Evolutionary conservation across 2,888 invertebrate genomes (phyloP).

Genomic region (Acronicta alni): DNA sequence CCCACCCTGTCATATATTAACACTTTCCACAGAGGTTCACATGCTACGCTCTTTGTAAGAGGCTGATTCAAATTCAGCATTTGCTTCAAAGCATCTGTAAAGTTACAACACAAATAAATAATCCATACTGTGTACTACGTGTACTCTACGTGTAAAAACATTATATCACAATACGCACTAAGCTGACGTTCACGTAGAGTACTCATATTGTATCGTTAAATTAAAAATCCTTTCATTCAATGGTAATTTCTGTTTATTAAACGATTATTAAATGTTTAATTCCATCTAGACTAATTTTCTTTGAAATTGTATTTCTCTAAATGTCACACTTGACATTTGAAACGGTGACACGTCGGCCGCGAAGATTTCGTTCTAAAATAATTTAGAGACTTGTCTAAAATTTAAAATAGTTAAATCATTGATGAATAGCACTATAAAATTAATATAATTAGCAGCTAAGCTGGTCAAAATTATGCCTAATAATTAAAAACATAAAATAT

Average conservation of each 20-base stretch:
- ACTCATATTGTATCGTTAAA: constrained; percentile 49
- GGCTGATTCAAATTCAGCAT: constrained; percentile 98
- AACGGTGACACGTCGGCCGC: constrained; percentile 52
- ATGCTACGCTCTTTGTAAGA: constrained; percentile 92
- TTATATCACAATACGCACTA: constrained; percentile 57
- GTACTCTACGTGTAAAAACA: constrained; percentile 38
- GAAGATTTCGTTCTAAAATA: constrained; percentile 31
- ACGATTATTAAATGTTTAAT: constrained; percentile 29
- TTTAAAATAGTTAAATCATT: too few relatives aligned
- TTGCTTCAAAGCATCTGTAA: constrained; percentile 96
- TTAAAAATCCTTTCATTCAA: constrained; percentile 41
- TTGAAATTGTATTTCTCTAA: constrained; percentile 38
- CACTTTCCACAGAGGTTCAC: constrained; percentile 98
- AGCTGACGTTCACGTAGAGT: constrained; percentile 70
- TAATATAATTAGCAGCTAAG: too few relatives aligned
- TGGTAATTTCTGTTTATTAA: constrained; percentile 26
- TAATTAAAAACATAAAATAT: too few relatives aligned
- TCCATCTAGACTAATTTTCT: constrained; percentile 40
- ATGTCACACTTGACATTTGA: constrained; percentile 54
- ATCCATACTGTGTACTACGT: constrained; percentile 37
- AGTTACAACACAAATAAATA: constrained; percentile 46
- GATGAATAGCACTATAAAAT: too few relatives aligned
- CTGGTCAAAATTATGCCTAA: too few relatives aligned
- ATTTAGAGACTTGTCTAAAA: constrained; percentile 2
- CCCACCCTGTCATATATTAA: constrained; percentile 98